Evolutionary conservation across 1,140 invertebrate genomes (phyloP), one percentile per base, ranked within the genome.

Genomic region (Heliothis subflexa): DNA sequence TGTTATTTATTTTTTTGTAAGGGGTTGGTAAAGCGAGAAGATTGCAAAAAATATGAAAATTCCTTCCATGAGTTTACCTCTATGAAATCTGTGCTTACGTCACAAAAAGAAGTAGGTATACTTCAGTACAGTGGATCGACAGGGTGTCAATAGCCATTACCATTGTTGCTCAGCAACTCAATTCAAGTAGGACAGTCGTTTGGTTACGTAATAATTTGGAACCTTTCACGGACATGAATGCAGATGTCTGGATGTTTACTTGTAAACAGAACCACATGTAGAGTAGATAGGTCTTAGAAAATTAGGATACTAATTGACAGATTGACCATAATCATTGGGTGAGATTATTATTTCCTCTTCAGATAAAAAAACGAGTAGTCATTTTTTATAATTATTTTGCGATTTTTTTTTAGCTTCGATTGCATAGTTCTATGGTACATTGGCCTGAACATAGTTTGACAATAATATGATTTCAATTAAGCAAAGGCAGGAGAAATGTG

Each of bases 1-100:
- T 1, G 72, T 77, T 66, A 28, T 77, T 66, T 66, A 64, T 76
- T 76, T n/a, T 28, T 47, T 18, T 11, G 9, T 33, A 12, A 18
- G 28, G 54, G 28, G 7, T 16, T 5, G 33, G n/a, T 16, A 73
- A 49, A 59, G 54, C 21, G 2, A 25, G 21, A 1, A 54, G 52
- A 73, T 49, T 18, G 28, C 33, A 28, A n/a, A 7, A 62, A 16
- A 40, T 62, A 28, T 13, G 13, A 13, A 12, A 57, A 57, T 12
- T 28, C 21, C 13, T 21, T 25, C 21, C 12, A 25, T 28, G 1
- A 0, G 4, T 18, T 28, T 59, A 11, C 2, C 21, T 11, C 3
- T 59, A 14, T 13, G 2, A 14, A 28, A 4, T 25, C 40, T 45
- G 61, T 64, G 18, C 33, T 66, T 66, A 66, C 40, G 40, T 47